phyloP scores from a whole-genome alignment of 2,797 vertebrate species.

The Atherinosoma microstoma region DNA sequence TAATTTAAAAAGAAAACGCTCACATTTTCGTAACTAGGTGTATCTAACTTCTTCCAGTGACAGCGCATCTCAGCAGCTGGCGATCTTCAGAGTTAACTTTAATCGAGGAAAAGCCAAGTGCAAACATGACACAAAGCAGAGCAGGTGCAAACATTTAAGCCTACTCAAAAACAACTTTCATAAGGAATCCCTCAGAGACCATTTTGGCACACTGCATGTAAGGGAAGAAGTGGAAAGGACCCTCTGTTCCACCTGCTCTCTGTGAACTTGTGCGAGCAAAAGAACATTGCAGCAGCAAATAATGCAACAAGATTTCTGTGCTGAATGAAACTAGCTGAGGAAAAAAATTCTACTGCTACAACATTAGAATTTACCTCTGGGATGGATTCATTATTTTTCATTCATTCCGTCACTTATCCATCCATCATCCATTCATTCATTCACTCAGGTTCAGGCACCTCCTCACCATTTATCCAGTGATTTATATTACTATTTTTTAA shows the following conservation, averaged over 20 bases:
- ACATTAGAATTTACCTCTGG: too few relatives aligned
- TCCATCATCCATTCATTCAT: too few relatives aligned
- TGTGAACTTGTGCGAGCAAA: background rate
- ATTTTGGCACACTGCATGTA: conserved; percentile 26
- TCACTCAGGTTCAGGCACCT: too few relatives aligned
- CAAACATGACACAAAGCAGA: conserved; percentile 27
- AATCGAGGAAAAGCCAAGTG: conserved; percentile 33
- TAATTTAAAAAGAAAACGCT: background rate
- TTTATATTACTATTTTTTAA: background rate
- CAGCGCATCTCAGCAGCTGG: background rate
- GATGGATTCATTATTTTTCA: too few relatives aligned
- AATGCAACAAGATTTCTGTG: conserved; percentile 12
- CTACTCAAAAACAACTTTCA: conserved; percentile 24
- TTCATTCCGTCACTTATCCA: too few relatives aligned
- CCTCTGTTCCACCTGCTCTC: conserved; percentile 32
- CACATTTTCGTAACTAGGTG: background rate
- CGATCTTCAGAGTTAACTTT: conserved; percentile 18
- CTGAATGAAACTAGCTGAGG: background rate
- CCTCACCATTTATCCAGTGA: conserved; percentile 1
- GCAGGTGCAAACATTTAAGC: conserved; percentile 63
- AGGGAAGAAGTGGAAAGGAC: conserved; percentile 14
- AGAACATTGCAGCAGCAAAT: conserved; percentile 6
- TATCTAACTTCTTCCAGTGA: background rate
- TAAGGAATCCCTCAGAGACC: conserved; percentile 21
- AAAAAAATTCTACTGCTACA: too few relatives aligned